Conservation (phyloP, 2,113 vertebrate species). For the Fulica atra region DNA sequence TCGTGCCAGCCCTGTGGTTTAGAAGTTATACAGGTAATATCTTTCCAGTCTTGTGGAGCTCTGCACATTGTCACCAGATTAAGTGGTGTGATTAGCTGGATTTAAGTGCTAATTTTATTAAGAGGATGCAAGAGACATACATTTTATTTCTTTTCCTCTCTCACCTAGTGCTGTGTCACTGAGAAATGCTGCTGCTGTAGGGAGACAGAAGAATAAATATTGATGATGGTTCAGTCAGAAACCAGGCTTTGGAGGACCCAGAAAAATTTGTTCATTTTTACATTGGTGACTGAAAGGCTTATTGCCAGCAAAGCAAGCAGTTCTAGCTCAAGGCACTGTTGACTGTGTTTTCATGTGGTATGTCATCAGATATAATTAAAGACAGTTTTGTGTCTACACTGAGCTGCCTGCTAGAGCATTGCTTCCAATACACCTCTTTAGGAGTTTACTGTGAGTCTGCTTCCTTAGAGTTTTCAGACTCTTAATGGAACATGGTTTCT, state of each 20-base stretch:
- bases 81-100: slow-evolving; percentile 13
- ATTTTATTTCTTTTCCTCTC: background rate
- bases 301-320: background rate
- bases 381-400: rapidly evolving
- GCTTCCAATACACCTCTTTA: background rate
- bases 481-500: background rate
- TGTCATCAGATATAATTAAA: background rate
- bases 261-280: background rate
- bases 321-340: background rate
- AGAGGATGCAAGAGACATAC: background rate
- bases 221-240: background rate
- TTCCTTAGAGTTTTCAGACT: background rate
- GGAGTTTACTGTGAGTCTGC: background rate
- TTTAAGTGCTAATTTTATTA: slow-evolving; percentile 16
- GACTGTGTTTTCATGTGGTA: background rate
- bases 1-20: background rate
- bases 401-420: background rate
- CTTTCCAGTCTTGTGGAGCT: background rate
- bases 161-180: background rate
- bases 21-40: background rate
- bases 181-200: background rate
- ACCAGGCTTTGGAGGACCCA: background rate
- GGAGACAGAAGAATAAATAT: background rate
- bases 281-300: background rate
- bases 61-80: background rate